phyloP scores from a whole-genome alignment of 2,113 vertebrate genomes.

The Zosterops lateralis region DNA sequence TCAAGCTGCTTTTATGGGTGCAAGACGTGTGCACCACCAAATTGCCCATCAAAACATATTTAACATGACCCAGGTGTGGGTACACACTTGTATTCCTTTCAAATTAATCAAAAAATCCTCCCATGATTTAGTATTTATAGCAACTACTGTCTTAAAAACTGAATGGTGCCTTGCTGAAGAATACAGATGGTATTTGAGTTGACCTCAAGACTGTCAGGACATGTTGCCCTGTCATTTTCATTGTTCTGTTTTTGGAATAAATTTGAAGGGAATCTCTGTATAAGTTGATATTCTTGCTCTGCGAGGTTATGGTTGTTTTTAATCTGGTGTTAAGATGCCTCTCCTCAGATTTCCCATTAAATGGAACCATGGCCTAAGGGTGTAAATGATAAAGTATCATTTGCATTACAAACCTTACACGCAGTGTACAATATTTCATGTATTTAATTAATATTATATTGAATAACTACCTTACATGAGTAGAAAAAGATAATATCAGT shows the following conservation, averaged over 20 bases:
- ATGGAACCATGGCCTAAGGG: fast-evolving
- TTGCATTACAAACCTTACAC: neutral
- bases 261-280: neutral
- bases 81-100: neutral
- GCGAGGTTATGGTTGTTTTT: neutral
- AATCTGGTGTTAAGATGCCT: neutral
- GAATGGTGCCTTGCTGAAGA: neutral
- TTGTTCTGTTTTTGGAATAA: neutral
- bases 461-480: neutral
- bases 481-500: neutral
- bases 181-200: neutral
- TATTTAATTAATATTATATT: neutral
- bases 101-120: neutral
- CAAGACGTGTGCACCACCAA: neutral
- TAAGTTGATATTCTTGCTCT: neutral
- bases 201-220: neutral
- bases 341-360: neutral
- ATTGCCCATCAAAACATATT: neutral
- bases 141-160: neutral
- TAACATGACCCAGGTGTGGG: neutral
- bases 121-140: neutral
- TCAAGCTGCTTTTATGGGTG: neutral
- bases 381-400: neutral
- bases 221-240: neutral
- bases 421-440: neutral